phyloP scores from a whole-genome alignment of 2,113 vertebrate genomes.

The Cyprinodon brontotheroides region DNA sequence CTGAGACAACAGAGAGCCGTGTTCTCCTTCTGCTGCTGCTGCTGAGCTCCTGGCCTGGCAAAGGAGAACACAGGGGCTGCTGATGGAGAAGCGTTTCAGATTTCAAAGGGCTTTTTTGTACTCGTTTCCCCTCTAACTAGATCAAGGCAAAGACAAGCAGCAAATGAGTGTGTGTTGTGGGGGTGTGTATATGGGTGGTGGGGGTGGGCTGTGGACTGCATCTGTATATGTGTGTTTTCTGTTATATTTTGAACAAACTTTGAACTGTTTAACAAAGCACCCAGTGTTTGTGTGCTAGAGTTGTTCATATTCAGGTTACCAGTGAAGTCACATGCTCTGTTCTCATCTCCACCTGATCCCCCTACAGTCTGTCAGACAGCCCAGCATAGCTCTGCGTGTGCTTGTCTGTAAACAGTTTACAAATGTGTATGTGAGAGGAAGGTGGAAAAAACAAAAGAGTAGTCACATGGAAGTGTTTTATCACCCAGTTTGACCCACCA shows the following conservation, averaged over 20 bases:
- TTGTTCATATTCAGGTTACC: constrained; percentile 44
- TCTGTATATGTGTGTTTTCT: constrained; percentile 32
- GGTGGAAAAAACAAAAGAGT: neutral
- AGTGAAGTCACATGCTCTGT: constrained; percentile 38
- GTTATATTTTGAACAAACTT: constrained; percentile 24
- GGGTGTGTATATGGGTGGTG: constrained; percentile 3
- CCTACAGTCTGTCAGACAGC: constrained; percentile 37
- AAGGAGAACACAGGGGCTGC: constrained; percentile 48
- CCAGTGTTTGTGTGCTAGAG: constrained; percentile 33
- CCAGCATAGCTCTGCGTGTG: constrained; percentile 17
- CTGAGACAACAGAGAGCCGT: constrained; percentile 68
- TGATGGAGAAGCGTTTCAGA: constrained; percentile 64
- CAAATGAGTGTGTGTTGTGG: constrained; percentile 15
- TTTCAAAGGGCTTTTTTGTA: constrained; percentile 66
- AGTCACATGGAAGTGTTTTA: constrained; percentile 62
- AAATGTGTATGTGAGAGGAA: constrained; percentile 15
- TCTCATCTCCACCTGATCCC: constrained; percentile 64
- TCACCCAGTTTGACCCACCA: constrained; percentile 41
- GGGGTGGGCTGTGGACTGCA: constrained; percentile 16
- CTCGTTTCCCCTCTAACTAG: constrained; percentile 33
- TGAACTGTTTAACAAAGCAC: constrained; percentile 36
- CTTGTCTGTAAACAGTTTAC: constrained; percentile 28
- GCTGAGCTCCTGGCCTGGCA: constrained; percentile 49
- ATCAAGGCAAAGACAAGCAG: constrained; percentile 63
- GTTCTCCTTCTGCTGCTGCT: constrained; percentile 63